Base-by-base conservation (phyloP, 2,113 vertebrate species). In the Echinops telfairi region DNA sequence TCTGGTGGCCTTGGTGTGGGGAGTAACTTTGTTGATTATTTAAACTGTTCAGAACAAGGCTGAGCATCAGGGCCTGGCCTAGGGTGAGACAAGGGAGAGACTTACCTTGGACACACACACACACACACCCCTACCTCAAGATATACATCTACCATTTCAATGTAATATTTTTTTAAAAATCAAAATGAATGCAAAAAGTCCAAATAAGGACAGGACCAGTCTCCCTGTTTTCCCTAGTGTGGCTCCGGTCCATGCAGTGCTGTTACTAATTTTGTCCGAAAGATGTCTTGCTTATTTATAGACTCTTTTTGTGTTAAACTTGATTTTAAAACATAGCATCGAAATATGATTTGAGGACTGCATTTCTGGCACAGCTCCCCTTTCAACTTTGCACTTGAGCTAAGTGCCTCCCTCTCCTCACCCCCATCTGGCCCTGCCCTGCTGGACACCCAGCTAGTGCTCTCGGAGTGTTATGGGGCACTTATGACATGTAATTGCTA, bases 181-280 rank as follows among this genome's bases (percentile, higher is more conserved):
- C 66, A 71, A 17, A 40, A 71, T 14, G 43, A 77, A 90, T 78
- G 60, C 57, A 58, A 33, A 33, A 82, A 76, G 23, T 77, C 31
- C 43, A 77, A 47, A 91, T 83, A 83, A 91, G 90, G 57, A 87
- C 60, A 70, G 31, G 19, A 83, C 83, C 36, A 6, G 14, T 70
- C 68, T 43, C 78, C 71, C 47, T 58, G 1, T 88, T 83, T 62
- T 78, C 68, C 29, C 71, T 83, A 27, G 10, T 31, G 71, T 15
- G 87, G 23, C 29, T 71, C 58, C 23, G 33, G 8, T 53, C 38
- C 16, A 60, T 1, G 20, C 2, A 43, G 80, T 53, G 33, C 53
- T 71, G 36, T 85, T 85, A 76, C 16, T 57, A 29, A 82, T 40
- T 40, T 29, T 58, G 4, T 27, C 20, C 82, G 76, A 82, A 88